Conservation (phyloP, 35 echinoderm and acorn worm genomes). For the Anneissia japonica region DNA sequence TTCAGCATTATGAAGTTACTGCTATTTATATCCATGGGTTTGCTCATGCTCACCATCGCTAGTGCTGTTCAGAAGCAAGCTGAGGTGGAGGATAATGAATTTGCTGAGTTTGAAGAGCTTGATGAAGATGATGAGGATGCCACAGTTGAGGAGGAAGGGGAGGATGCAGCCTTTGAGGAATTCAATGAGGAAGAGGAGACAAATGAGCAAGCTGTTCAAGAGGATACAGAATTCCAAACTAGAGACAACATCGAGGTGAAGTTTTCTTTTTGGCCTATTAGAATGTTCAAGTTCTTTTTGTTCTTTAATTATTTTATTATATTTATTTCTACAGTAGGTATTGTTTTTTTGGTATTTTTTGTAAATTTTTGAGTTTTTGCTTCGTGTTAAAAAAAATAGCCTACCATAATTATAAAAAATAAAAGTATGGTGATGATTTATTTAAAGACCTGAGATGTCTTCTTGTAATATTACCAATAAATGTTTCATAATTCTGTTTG, state of each 20-base stretch:
- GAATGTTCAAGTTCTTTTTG: too few species aligned
- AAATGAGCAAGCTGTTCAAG: background rate
- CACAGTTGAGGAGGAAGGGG: constrained; percentile 51
- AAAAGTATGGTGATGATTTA: too few species aligned
- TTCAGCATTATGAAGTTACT: background rate
- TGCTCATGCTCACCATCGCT: background rate
- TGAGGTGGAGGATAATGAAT: constrained; percentile 92
- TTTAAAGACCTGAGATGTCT: too few species aligned
- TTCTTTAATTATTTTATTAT: too few species aligned
- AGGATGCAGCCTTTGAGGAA: constrained; percentile 42
- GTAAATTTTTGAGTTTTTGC: too few species aligned
- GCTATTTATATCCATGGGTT: background rate
- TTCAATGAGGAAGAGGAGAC: constrained; percentile 44
- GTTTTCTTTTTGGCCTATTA: too few species aligned
- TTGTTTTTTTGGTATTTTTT: too few species aligned
- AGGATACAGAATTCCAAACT: background rate
- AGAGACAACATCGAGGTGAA: background rate
- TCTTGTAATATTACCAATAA: too few species aligned
- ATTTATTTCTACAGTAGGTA: too few species aligned
- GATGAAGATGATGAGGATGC: constrained; percentile 91
- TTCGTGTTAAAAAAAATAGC: too few species aligned
- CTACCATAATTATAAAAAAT: too few species aligned
- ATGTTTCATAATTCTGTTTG: too few species aligned
- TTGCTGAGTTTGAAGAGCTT: constrained; percentile 99
- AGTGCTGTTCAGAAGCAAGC: constrained; percentile 42